phyloP scores from a whole-genome alignment of 2,888 invertebrate species.

The Synanthedon andrenaeformis region DNA sequence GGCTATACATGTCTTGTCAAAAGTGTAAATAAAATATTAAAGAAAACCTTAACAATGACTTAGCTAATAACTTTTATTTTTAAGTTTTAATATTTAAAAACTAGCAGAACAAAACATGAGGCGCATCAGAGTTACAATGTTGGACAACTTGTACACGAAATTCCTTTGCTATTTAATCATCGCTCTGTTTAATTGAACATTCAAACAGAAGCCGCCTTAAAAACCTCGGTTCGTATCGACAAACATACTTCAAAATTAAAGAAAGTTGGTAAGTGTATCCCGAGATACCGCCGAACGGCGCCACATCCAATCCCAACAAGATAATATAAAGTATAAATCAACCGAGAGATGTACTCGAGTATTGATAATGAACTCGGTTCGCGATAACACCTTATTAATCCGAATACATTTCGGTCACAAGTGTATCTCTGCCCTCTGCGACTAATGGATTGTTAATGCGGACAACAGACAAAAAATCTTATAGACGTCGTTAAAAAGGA shows the following conservation, averaged over 20 bases:
- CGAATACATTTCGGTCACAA: constrained; percentile 13
- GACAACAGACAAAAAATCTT: constrained; percentile 7
- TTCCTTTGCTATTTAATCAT: background rate
- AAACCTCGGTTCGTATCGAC: constrained; percentile 4
- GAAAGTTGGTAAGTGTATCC: constrained; percentile 6
- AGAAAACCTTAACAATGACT: no score
- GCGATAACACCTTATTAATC: constrained; percentile 41
- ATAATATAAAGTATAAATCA: constrained; percentile 32
- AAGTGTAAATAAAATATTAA: no score
- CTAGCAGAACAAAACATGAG: no score
- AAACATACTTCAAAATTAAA: constrained; percentile 20
- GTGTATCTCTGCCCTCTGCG: constrained; percentile 8
- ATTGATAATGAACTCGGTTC: constrained; percentile 24
- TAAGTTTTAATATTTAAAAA: no score
- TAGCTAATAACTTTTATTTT: no score
- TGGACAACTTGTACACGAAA: background rate
- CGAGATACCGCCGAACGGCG: constrained; percentile 17
- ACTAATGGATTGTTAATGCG: constrained; percentile 49
- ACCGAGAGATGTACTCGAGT: constrained; percentile 19
- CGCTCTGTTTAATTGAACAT: constrained; percentile 47
- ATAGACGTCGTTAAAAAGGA: background rate
- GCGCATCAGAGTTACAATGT: no score
- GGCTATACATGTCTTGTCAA: no score
- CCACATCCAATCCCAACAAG: constrained; percentile 23
- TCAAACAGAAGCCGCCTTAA: constrained; percentile 29